Conservation (phyloP, 2,888 invertebrate species). For the Pollenia angustigena region DNA sequence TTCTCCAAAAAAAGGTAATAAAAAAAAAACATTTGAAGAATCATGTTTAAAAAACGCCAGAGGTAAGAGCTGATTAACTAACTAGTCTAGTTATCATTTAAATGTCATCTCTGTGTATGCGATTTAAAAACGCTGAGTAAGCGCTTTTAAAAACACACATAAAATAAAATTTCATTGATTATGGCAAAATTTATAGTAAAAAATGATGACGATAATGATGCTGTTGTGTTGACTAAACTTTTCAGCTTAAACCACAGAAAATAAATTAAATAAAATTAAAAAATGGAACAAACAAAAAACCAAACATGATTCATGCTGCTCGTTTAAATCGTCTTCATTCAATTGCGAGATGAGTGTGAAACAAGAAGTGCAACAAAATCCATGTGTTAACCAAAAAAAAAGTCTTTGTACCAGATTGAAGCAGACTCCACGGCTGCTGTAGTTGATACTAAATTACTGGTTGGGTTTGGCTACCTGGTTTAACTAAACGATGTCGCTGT, state of each 20-base stretch:
- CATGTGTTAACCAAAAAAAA: not conserved
- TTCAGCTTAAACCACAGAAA: conserved; percentile 50
- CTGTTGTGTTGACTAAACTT: conserved; percentile 45
- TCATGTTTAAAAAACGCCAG: conserved; percentile 37
- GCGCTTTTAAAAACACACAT: conserved; percentile 24
- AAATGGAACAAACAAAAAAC: conserved; percentile 33
- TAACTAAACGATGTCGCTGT: conserved; percentile 37
- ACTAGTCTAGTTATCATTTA: conserved; percentile 57
- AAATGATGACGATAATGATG: conserved; percentile 48
- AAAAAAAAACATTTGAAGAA: conserved; percentile 2
- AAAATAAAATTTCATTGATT: conserved; percentile 55
- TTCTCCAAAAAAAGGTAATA: conserved; percentile 2
- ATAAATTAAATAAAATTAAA: conserved; percentile 31
- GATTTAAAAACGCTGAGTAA: conserved; percentile 62
- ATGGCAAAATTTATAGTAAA: conserved; percentile 61
- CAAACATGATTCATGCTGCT: conserved; percentile 63
- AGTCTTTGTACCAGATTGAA: conserved; percentile 34
- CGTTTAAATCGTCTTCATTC: conserved; percentile 30
- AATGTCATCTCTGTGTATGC: conserved; percentile 47
- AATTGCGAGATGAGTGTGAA: conserved; percentile 30
- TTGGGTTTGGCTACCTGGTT: conserved; percentile 47
- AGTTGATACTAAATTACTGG: conserved; percentile 35
- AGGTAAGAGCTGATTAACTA: conserved; percentile 37
- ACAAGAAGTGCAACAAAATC: conserved; percentile 24
- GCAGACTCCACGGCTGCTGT: conserved; percentile 54